Conservation (phyloP, 1,140 invertebrate species). For the Trypoxylus dichotomus region DNA sequence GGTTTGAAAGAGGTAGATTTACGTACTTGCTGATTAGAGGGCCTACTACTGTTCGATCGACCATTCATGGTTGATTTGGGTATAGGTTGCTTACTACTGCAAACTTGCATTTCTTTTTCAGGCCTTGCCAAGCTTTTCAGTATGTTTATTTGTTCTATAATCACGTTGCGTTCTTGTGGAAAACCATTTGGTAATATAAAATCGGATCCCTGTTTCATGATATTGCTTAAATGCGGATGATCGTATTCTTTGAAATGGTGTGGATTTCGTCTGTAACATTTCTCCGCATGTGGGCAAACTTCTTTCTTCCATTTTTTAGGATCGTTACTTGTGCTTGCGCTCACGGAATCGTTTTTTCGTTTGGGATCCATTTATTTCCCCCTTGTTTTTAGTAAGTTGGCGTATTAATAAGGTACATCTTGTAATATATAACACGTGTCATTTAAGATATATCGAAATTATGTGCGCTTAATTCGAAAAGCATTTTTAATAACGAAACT, state of each 20-base stretch:
- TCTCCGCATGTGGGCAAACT: slow-evolving; percentile 68
- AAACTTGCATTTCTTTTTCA: background rate
- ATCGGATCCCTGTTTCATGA: slow-evolving; percentile 49
- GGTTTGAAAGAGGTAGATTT: slow-evolving; percentile 32
- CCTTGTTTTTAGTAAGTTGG: background rate
- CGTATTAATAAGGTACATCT: too few relatives aligned
- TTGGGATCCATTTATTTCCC: slow-evolving; percentile 31
- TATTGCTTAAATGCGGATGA: slow-evolving; percentile 66
- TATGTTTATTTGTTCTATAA: slow-evolving; percentile 59
- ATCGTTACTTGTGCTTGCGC: background rate
- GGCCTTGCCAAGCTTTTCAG: slow-evolving; percentile 42
- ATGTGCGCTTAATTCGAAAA: too few relatives aligned
- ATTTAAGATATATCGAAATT: too few relatives aligned
- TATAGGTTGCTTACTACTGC: background rate
- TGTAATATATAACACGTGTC: too few relatives aligned
- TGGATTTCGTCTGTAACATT: slow-evolving; percentile 81
- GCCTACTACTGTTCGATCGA: background rate
- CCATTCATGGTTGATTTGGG: slow-evolving; percentile 3
- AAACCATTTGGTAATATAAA: slow-evolving; percentile 52
- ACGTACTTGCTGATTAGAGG: background rate
- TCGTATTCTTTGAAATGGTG: slow-evolving; percentile 78
- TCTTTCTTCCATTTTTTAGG: slow-evolving; percentile 52
- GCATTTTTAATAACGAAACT: too few relatives aligned
- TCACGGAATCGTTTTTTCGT: slow-evolving; percentile 28
- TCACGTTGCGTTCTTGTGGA: slow-evolving; percentile 49